These are phyloP conservation scores for Archips crataeganus DNA, from an alignment of 2,888 invertebrate genomes.

Conservation along the genomic window DNA sequence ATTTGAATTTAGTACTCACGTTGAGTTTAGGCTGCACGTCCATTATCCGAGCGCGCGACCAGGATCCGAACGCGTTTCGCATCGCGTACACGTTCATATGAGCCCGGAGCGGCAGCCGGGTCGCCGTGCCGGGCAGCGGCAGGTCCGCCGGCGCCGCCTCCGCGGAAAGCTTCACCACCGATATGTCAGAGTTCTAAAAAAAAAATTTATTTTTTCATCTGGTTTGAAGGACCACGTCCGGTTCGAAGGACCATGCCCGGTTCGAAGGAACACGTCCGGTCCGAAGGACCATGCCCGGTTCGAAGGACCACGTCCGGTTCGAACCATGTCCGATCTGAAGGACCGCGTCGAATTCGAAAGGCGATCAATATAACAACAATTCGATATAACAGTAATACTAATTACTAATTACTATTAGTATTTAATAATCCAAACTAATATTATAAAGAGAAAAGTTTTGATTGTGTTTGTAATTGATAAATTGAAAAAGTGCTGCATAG, in stretches of 20 bases:
- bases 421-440: too few species aligned
- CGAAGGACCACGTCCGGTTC: too few species aligned
- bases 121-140: slow-evolving; percentile 84
- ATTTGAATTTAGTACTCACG: background rate
- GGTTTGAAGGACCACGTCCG: slow-evolving; percentile 2
- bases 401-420: too few species aligned
- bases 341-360: too few species aligned
- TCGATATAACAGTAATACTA: too few species aligned
- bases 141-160: slow-evolving; percentile 78
- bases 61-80: slow-evolving; percentile 87
- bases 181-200: slow-evolving; percentile 60
- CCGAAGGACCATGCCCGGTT: too few species aligned
- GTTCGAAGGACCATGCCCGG: background rate
- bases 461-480: too few species aligned
- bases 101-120: slow-evolving; percentile 75
- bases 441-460: too few species aligned
- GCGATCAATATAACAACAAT: too few species aligned
- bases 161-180: slow-evolving; percentile 69
- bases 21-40: slow-evolving; percentile 69
- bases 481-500: too few species aligned
- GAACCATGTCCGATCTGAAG: too few species aligned
- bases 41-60: slow-evolving; percentile 86
- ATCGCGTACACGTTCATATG: slow-evolving; percentile 86
- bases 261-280: background rate
- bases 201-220: background rate